Conservation (phyloP, 2,888 invertebrate genomes). For the Boloria euphrosyne region DNA sequence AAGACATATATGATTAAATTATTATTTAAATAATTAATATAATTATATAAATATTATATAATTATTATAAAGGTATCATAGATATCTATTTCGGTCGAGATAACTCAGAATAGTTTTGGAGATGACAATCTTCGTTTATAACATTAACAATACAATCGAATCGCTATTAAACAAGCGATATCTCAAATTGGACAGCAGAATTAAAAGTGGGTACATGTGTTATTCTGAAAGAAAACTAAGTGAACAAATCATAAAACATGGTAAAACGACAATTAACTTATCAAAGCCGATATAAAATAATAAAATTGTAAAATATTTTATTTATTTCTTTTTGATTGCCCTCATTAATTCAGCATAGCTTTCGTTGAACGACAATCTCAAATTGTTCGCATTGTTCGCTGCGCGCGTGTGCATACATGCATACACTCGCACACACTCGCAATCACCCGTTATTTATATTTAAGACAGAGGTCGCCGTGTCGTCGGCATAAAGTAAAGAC, state of each 20-base stretch:
- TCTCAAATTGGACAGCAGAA: too few species aligned
- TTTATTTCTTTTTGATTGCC: conserved; percentile 19
- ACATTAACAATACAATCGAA: too few species aligned
- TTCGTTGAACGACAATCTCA: conserved; percentile 46
- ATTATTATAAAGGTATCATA: too few species aligned
- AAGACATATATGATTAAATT: too few species aligned
- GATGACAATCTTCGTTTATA: too few species aligned
- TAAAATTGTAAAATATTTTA: conserved; percentile 16
- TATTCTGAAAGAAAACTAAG: too few species aligned
- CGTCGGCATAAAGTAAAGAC: conserved; percentile 51
- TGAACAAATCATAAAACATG: not conserved
- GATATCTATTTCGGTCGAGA: too few species aligned
- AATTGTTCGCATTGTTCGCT: conserved; percentile 68
- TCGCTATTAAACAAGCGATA: too few species aligned
- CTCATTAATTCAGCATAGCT: conserved; percentile 41
- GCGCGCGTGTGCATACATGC: conserved; percentile 67
- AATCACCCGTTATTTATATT: conserved; percentile 62
- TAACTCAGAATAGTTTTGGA: too few species aligned
- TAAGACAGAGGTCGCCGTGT: conserved; percentile 68
- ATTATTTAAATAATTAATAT: too few species aligned
- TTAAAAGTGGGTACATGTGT: too few species aligned
- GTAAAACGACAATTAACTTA: conserved; percentile 3
- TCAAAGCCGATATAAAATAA: conserved; percentile 1
- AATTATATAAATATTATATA: too few species aligned
- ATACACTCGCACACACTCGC: conserved; percentile 60